Evolutionary conservation across 37 sponge, comb jelly and placozoan species (phyloP), one percentile per base, ranked within the genome.

Genomic region (Theonella swinhoei): DNA sequence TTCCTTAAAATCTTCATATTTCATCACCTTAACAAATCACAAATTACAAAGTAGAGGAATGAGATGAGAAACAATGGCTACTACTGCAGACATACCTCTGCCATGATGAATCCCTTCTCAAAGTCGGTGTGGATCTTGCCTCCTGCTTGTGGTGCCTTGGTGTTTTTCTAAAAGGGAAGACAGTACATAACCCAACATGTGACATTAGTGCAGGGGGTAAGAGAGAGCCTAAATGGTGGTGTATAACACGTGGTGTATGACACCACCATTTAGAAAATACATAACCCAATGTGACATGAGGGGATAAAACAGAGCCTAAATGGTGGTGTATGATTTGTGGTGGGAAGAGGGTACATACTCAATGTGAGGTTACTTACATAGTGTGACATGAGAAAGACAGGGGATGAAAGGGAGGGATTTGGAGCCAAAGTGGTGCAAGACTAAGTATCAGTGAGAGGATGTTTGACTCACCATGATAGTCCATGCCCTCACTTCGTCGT

Each of bases 101-200:
- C 99, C 94, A 96, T 98, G 80, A 98, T 98, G 70, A 98, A 98
- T 38, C 99, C 99, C 64, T 91, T 95, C 76, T 98, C 99, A 89
- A 98, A 96, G 72, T 98, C 99, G 14, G 92, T 94, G 81, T 98
- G 99, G 34, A 98, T 98, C 71, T 89, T 95, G 8, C 99, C 99
- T 8, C 86, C 99, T 33, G 99, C 99, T 34, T 98, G 96, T 0
- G 99, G 96, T 0, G 99, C 99, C 79, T 98, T 98, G 0, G 99
- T 96, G 31, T 90, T 92, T 81, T 91, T 88, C 90, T 96, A 77
- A 20, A 88, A 36, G 0, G 58, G 9, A 39, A 42, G 24, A 47
- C n/a, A n/a, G n/a, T n/a, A n/a, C n/a, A n/a, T n/a, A n/a, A n/a
- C n/a, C n/a, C n/a, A n/a, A n/a, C n/a, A n/a, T n/a, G n/a, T n/a